Percentiles rank a stretch among this genome's conserved stretches.
Evolutionary conservation across 2,113 vertebrate genomes (phyloP).

Genomic region (Brienomyrus brachyistius): DNA sequence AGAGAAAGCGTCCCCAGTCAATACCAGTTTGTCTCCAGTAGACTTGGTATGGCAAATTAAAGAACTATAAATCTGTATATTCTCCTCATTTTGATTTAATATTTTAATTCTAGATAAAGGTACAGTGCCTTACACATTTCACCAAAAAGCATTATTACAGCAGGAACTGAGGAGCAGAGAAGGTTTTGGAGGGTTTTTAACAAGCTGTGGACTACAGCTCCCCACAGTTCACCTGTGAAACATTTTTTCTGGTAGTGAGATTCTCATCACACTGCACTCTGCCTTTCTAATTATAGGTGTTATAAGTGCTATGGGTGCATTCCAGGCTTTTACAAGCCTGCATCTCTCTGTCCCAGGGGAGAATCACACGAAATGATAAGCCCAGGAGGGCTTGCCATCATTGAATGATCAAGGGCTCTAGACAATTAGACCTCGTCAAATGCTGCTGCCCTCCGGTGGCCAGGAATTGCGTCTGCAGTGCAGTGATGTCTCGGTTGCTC

Average conservation of each 20-base stretch:
- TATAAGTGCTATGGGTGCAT: not conserved
- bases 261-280: not conserved
- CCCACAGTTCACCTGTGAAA: not conserved
- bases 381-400: not conserved
- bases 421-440: not conserved
- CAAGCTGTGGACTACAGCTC: not conserved
- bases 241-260: conserved; percentile 4
- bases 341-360: not conserved
- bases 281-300: conserved; percentile 3
- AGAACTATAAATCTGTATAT: not conserved
- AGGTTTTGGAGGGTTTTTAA: not conserved
- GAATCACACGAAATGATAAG: not conserved
- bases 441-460: not conserved
- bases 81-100: not conserved
- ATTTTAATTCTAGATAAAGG: not conserved
- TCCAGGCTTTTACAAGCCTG: not conserved
- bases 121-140: not conserved
- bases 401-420: not conserved
- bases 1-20: not conserved
- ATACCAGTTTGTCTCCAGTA: not conserved
- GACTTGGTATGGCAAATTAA: not conserved
- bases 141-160: not conserved
- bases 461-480: not conserved
- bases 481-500: not conserved
- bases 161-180: not conserved